Conservation (phyloP, 2,797 vertebrate genomes). For the Poeciliopsis gracilis region DNA sequence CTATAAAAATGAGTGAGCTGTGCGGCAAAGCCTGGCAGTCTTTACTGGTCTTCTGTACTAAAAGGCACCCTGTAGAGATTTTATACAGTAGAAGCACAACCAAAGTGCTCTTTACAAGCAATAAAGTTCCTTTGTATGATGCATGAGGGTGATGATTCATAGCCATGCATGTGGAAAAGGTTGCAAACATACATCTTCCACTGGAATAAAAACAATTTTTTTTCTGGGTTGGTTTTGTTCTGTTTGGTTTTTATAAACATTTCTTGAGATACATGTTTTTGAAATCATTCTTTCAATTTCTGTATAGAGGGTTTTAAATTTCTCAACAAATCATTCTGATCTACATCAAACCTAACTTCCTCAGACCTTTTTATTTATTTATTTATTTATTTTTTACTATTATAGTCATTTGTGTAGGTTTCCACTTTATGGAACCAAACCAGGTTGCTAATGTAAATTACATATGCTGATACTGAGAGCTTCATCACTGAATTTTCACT, state of each 20-base stretch:
- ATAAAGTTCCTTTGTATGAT: neutral
- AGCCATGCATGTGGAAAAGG: neutral
- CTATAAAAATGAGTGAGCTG: conserved; percentile 2
- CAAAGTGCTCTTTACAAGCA: conserved; percentile 4
- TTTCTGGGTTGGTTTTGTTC: neutral
- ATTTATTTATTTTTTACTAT: neutral
- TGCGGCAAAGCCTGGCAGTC: neutral
- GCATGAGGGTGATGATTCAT: conserved; percentile 4
- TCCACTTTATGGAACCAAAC: neutral
- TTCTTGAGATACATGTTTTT: neutral
- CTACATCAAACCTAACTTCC: neutral
- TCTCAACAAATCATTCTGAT: neutral
- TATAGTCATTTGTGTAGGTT: neutral
- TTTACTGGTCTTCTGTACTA: neutral
- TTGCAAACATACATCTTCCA: neutral
- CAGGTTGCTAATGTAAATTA: neutral
- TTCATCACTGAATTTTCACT: neutral
- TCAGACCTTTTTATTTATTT: neutral
- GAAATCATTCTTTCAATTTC: neutral
- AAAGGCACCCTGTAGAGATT: conserved; percentile 11
- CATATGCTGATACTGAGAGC: neutral
- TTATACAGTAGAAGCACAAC: conserved; percentile 3
- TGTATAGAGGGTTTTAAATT: neutral
- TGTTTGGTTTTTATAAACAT: neutral
- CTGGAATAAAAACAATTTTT: neutral